Base-by-base conservation (phyloP, 2,797 vertebrate genomes). In the Girardinus metallicus region DNA sequence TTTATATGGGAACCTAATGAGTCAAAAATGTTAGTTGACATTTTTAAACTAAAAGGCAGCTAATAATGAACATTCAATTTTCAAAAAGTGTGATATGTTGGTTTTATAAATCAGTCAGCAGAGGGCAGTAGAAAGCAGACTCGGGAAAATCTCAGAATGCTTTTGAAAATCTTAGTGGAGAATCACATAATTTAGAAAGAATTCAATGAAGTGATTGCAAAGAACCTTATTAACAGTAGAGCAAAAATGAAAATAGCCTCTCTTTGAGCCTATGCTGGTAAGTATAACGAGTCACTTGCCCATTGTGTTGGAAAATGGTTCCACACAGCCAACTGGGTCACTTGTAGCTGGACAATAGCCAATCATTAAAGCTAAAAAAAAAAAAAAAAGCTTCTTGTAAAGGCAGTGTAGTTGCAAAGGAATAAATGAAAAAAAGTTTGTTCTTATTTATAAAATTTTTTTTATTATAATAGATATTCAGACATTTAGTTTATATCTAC, bases 401-500 rank as follows among this genome's bases (percentile, higher is more conserved):
- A 13, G 43, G 12, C 26, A 15, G 21, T n/a, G 39, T 26, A 70
- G 41, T 5, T 0, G 1, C 12, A n/a, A n/a, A 43, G 9, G 15
- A 10, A 73, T 21, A 47, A 75, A 43, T 13, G n/a, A 49, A 53
- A 34, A 46, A 16, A 18, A 34, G 15, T 7, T 18, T 10, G 64
- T 51, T 79, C 41, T 68, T 78, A 87, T 89, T 85, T 90, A 93
- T 90, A 94, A 91, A 94, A 93, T n/a, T n/a, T n/a, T n/a, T n/a
- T 94, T 92, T 94, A 93, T 93, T 93, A 89, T 87, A 70, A 88
- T 90, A 91, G 88, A 92, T 87, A 77, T 86, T 74, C 80, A 88
- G 82, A 91, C 90, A 91, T 91, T 83, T 90, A 91, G 83, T 81
- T 93, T 41, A 83, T 91, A 90, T 90, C 85, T 90, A 94, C 90